Conservation (phyloP, 2,113 vertebrate genomes). For the Indri indri region DNA sequence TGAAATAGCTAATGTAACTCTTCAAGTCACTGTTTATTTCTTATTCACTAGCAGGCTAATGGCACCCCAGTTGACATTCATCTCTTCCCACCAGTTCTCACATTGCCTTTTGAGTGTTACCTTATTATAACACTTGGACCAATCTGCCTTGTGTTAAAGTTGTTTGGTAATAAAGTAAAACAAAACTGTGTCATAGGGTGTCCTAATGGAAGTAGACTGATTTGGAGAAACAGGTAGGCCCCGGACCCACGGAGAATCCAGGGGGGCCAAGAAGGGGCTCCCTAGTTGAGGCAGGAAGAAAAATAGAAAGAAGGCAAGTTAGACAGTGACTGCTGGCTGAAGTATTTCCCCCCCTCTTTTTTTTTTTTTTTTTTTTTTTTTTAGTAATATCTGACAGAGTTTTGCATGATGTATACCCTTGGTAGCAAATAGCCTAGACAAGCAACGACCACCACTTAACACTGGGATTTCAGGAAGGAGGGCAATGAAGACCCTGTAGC, state of each 20-base stretch:
- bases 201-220: neutral
- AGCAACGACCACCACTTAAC: neutral
- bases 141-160: constrained; percentile 35
- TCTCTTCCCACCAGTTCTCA: constrained; percentile 19
- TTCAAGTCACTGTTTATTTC: constrained; percentile 26
- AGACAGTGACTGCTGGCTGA: neutral
- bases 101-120: constrained; percentile 13
- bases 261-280: neutral
- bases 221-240: neutral
- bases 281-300: neutral
- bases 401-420: neutral
- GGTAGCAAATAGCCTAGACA: neutral
- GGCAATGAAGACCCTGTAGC: neutral
- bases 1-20: neutral
- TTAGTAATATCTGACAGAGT: neutral
- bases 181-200: neutral
- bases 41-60: neutral
- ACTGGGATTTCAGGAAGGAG: neutral
- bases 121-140: neutral
- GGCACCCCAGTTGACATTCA: neutral
- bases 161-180: constrained; percentile 14
- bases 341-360: neutral
- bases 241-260: neutral
- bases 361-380: too few relatives aligned
- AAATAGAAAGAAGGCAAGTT: neutral